These are phyloP conservation scores for Habrosyne pyritoides DNA, from an alignment of 2,888 invertebrate species.

Conservation along the genomic window DNA sequence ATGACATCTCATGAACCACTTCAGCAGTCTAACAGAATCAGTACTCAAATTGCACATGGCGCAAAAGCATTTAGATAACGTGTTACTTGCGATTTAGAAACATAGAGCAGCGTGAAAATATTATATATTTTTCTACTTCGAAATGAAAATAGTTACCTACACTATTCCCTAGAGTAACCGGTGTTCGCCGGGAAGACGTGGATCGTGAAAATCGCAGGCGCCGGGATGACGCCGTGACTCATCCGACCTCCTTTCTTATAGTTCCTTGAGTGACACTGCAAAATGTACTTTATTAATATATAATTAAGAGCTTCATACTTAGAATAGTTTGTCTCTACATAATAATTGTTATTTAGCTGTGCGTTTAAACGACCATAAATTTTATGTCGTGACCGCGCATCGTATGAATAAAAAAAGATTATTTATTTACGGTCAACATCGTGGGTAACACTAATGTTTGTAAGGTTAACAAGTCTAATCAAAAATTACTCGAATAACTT, in stretches of 20 bases:
- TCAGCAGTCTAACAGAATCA: no score
- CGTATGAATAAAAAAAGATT: neutral
- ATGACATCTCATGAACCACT: no score
- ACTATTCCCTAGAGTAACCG: constrained; percentile 16
- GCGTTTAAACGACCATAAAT: constrained; percentile 2
- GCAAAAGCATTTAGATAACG: no score
- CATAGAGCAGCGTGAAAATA: no score
- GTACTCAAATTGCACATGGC: no score
- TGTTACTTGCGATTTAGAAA: no score
- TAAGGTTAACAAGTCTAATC: neutral
- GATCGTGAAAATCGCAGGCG: constrained; percentile 57
- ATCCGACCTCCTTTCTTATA: constrained; percentile 64
- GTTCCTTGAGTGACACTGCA: constrained; percentile 36
- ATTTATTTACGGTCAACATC: neutral
- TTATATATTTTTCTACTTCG: constrained; percentile 34
- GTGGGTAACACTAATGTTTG: neutral
- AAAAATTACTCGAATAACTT: neutral
- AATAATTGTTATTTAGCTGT: neutral
- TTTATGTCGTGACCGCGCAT: neutral
- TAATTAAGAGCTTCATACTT: constrained; percentile 7
- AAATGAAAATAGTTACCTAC: constrained; percentile 36
- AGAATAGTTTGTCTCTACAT: constrained; percentile 6
- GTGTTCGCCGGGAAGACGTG: constrained; percentile 41
- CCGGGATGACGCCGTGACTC: constrained; percentile 71
- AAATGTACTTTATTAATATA: constrained; percentile 14